phyloP scores from a whole-genome alignment of 1,140 invertebrate species.

The Drosophila varians region DNA sequence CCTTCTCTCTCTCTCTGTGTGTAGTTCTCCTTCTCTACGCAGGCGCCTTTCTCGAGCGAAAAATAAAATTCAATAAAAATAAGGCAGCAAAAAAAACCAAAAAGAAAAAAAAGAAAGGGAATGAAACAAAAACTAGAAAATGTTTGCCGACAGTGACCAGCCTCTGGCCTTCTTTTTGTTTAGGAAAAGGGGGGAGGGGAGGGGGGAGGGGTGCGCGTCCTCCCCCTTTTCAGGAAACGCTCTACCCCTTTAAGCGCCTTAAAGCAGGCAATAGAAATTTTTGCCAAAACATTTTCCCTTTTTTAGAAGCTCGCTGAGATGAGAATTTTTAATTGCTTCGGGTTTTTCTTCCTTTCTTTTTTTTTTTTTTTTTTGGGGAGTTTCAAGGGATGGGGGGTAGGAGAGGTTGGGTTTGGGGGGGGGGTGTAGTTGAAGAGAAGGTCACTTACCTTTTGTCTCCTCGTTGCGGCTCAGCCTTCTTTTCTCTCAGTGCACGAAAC shows the following conservation, averaged over 20 bases:
- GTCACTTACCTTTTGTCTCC: slow-evolving; percentile 73
- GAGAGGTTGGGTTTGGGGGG: no score
- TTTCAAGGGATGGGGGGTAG: background rate
- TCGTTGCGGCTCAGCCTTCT: slow-evolving; percentile 22
- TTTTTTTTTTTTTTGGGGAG: slow-evolving; percentile 1
- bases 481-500: slow-evolving; percentile 15
- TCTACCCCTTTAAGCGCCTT: slow-evolving; percentile 46
- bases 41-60: slow-evolving; percentile 42
- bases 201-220: no score
- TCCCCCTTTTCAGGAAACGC: background rate
- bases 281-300: slow-evolving; percentile 5
- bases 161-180: slow-evolving; percentile 27
- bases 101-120: background rate
- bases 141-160: slow-evolving; percentile 66
- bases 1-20: slow-evolving; percentile 3
- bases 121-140: slow-evolving; percentile 13
- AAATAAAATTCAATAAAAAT: slow-evolving; percentile 75
- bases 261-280: slow-evolving; percentile 62
- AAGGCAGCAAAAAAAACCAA: slow-evolving; percentile 12
- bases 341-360: background rate
- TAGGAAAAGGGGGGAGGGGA: background rate
- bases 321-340: slow-evolving; percentile 52
- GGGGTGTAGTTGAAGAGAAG: slow-evolving; percentile 30
- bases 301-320: slow-evolving; percentile 11
- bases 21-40: slow-evolving; percentile 13